Evolutionary conservation across 2,113 vertebrate genomes (phyloP), one percentile per base, ranked within the genome.

Genomic region (Podarcis cretensis): DNA sequence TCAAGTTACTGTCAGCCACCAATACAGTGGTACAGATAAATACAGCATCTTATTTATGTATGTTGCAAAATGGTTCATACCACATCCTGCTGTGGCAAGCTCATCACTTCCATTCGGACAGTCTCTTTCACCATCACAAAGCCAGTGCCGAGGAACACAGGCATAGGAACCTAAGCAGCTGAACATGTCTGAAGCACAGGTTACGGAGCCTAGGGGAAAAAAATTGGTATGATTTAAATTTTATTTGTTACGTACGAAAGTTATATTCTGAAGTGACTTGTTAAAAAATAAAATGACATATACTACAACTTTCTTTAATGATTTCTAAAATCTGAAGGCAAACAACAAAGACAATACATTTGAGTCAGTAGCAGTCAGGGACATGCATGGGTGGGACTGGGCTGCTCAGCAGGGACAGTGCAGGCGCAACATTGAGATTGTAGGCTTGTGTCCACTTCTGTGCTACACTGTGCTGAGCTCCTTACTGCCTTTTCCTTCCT

Each of bases 81-180:
- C 98, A 13, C 99, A 99, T 94, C 98, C 98, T 3, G 99, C 99
- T 9, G 98, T 98, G 3, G 98, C 97, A 3, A 99, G 98, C 78
- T 99, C 99, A 13, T 99, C 99, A 0, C 98, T 99, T 13, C 99
- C 99, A 9, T 99, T 96, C 5, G 99, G 99, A 91, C 99, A 99
- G 93, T 99, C 99, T 23, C 99, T 96, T 89, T 99, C 99, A 1
- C 99, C 99, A 0, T 99, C 99, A 82, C 99, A 99, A 66, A 99
- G 98, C 99, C 99, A 99, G 92, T 98, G 98, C 40, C 94, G 97
- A 0, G 98, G 98, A 77, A 99, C 98, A 20, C 99, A 99, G 71
- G 98, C 98, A 0, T 98, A 98, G 0, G 99, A 99, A 69, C 98
- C 98, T 1, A 97, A 97, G 92, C 99, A 99, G 93, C 98, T 98